These are phyloP conservation scores for Dichetophora obliterata DNA, from an alignment of 2,888 invertebrate genomes.

Conservation along the genomic window DNA sequence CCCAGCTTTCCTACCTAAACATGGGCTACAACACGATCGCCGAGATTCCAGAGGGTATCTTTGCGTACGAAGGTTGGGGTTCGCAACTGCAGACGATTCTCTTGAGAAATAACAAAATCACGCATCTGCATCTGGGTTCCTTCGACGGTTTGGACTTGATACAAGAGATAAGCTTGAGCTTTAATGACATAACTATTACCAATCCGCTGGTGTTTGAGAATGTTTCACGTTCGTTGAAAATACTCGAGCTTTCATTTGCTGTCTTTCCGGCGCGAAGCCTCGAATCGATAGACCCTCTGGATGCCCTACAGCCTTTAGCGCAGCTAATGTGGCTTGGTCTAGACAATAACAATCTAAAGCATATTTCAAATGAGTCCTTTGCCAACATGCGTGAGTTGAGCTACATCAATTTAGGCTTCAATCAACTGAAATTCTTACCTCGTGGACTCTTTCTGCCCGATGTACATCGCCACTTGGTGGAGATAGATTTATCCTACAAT, in stretches of 20 bases:
- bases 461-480: conserved; percentile 80
- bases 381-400: conserved; percentile 78
- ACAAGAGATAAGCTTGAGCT: conserved; percentile 90
- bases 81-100: conserved; percentile 83
- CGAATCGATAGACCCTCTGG: conserved; percentile 77
- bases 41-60: conserved; percentile 82
- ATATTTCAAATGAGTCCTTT: conserved; percentile 79
- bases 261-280: conserved; percentile 75
- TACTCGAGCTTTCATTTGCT: conserved; percentile 88
- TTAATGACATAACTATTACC: conserved; percentile 88
- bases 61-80: conserved; percentile 79
- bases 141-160: conserved; percentile 82
- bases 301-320: conserved; percentile 80
- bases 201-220: conserved; percentile 85
- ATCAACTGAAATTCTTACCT: conserved; percentile 81
- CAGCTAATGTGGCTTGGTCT: conserved; percentile 86
- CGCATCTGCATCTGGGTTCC: conserved; percentile 78
- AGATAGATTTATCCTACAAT: conserved; percentile 87
- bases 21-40: conserved; percentile 89
- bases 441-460: conserved; percentile 78
- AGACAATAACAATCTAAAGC: conserved; percentile 88
- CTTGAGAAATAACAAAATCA: conserved; percentile 86
- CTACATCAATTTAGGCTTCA: conserved; percentile 89
- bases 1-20: conserved; percentile 86
- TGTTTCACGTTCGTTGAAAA: conserved; percentile 81